These are phyloP conservation scores for Melanocharis versteri DNA, from an alignment of 2,113 vertebrate species.

Conservation along the genomic window DNA sequence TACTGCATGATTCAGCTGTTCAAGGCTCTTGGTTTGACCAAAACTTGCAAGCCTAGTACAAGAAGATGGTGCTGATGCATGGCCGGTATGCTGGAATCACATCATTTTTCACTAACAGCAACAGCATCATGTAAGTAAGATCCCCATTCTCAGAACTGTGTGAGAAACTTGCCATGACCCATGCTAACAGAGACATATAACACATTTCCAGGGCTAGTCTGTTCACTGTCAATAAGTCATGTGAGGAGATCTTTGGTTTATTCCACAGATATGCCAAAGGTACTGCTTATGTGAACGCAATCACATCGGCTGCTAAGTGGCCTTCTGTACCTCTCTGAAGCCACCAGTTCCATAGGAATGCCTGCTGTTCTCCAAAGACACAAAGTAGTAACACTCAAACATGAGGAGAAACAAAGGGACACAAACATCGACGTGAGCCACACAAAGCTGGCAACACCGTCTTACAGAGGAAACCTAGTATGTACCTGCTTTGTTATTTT, in stretches of 20 bases:
- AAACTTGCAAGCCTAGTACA: not conserved
- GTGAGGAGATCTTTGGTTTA: not conserved
- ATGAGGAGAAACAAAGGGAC: fast-evolving
- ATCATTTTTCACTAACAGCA: not conserved
- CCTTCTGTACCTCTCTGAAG: not conserved
- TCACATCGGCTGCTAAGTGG: not conserved
- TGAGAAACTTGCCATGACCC: not conserved
- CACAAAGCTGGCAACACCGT: not conserved
- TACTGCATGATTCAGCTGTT: not conserved
- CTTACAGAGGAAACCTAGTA: not conserved
- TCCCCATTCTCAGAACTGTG: not conserved
- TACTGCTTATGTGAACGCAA: not conserved
- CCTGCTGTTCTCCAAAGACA: not conserved
- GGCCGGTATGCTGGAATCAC: not conserved
- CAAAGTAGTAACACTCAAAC: not conserved
- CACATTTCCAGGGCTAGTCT: not conserved
- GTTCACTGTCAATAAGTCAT: not conserved
- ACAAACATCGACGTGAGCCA: not conserved
- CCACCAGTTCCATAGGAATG: not conserved
- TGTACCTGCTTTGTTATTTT: not conserved
- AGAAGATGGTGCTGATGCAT: not conserved
- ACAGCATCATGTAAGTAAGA: not conserved
- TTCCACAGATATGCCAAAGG: not conserved
- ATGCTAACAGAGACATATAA: not conserved
- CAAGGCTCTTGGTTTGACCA: not conserved